Base-by-base conservation (phyloP, 2,797 vertebrate species). In the Buphagus erythrorhynchus region DNA sequence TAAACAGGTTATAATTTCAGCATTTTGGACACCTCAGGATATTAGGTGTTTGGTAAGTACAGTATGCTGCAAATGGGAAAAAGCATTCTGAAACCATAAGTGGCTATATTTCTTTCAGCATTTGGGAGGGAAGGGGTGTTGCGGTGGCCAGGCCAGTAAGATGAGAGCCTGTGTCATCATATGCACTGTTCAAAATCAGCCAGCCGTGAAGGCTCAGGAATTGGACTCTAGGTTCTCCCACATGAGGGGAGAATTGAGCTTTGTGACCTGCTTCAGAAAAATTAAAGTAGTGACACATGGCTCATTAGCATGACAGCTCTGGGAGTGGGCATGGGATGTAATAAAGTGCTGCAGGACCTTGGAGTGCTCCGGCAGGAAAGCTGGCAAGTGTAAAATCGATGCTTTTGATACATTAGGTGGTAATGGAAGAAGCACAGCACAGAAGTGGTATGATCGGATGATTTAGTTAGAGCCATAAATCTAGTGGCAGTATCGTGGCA, bases 231-330 rank as follows among this genome's bases (percentile, higher is more conserved):
- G 81, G 59, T 95, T 94, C 92, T 96, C 93, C 93, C 86, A 87
- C 85, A 36, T 66, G 69, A 95, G 75, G 45, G 51, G 69, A 94
- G 94, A 94, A 88, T 74, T 61, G 67, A 95, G 91, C 89, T 94
- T 63, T 88, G 94, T 83, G 91, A 88, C 79, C 78, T 67, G 59
- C 83, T 91, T 94, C 62, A 77, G 83, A 76, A 86, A 95, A 97
- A 93, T 86, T 91, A 82, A 93, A 84, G 93, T 85, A 88, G 83
- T 13, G 3, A 66, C 84, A 38, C 68, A 73, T 48, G 86, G 75
- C 96, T 97, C 95, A 91, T 97, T 97, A 97, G 79, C 91, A 86
- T 79, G 90, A 91, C 95, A 93, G 95, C 94, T 81, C 26, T 77
- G 84, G 83, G 87, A 94, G 86, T 88, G 94, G 86, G 86, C 71